Percentiles rank a stretch among this genome's conserved stretches.
Conservation (phyloP, 2,797 vertebrate species). For the Dipus sagitta region DNA sequence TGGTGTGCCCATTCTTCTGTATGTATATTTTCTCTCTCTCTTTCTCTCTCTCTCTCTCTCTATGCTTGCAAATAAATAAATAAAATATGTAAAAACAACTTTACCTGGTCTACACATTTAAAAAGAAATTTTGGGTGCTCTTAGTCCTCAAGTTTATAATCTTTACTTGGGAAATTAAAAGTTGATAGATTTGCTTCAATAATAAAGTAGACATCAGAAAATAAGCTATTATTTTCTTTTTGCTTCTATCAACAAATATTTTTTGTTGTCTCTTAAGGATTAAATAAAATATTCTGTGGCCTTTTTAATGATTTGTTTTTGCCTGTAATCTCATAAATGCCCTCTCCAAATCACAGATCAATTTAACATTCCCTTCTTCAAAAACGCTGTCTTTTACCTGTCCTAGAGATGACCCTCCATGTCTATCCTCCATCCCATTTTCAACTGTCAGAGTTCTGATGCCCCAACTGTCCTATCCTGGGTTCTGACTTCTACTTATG, state of each 20-base stretch:
- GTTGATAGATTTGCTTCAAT: not conserved
- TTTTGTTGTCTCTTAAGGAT: not conserved
- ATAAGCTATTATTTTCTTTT: slow-evolving; percentile 34
- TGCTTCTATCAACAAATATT: not conserved
- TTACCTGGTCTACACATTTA: not conserved
- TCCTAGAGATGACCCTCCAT: not conserved
- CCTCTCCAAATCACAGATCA: not conserved
- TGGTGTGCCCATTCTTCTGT: too few relatives aligned
- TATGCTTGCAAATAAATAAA: not conserved
- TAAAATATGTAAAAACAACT: slow-evolving; percentile 14
- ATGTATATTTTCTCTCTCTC: too few relatives aligned
- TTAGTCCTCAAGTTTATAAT: not conserved
- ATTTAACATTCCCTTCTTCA: not conserved
- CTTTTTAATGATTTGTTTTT: not conserved
- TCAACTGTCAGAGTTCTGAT: slow-evolving; percentile 65
- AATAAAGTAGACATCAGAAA: not conserved
- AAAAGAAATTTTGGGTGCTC: not conserved
- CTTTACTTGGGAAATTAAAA: not conserved
- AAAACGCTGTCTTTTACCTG: not conserved
- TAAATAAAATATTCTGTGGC: slow-evolving; percentile 26
- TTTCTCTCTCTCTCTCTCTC: too few relatives aligned
- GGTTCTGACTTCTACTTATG: slow-evolving; percentile 10
- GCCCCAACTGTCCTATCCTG: not conserved
- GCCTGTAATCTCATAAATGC: not conserved
- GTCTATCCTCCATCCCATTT: not conserved